Evolutionary conservation across 2,797 vertebrate genomes (phyloP).

Genomic region (Uromys caudimaculatus): DNA sequence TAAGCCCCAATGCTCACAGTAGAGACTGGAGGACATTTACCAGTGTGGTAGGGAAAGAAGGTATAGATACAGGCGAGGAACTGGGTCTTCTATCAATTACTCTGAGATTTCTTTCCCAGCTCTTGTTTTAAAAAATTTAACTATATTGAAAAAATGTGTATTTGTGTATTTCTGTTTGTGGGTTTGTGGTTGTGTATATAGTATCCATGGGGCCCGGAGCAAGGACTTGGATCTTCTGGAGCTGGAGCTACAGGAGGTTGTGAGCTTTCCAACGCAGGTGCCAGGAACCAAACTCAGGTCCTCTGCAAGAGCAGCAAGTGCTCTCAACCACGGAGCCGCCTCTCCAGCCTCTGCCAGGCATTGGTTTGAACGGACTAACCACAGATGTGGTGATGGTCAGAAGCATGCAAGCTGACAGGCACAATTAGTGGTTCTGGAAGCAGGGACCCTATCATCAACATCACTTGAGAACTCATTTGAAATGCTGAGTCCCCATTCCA

Average conservation of each 20-base stretch:
- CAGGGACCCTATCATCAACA: too few relatives aligned
- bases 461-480: too few relatives aligned
- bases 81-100: neutral
- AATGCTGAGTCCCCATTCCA: too few relatives aligned
- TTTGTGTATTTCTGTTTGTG: neutral
- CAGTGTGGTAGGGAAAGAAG: neutral
- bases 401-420: too few relatives aligned
- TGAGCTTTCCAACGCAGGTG: neutral
- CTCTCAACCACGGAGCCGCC: neutral
- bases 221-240: too few relatives aligned
- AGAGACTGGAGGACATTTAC: neutral
- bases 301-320: neutral
- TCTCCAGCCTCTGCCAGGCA: too few relatives aligned
- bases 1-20: neutral
- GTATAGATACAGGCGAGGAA: neutral
- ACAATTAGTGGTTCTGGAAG: too few relatives aligned
- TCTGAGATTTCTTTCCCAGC: neutral
- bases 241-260: neutral
- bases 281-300: neutral
- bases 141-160: neutral
- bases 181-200: neutral
- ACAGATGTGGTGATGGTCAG: too few relatives aligned
- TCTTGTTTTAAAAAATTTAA: neutral
- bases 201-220: neutral
- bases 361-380: too few relatives aligned